A percentile compares a stretch with the other conserved stretches of the same genome.
Conservation (phyloP, 2,888 invertebrate genomes). For the Ephialtes manifestator region DNA sequence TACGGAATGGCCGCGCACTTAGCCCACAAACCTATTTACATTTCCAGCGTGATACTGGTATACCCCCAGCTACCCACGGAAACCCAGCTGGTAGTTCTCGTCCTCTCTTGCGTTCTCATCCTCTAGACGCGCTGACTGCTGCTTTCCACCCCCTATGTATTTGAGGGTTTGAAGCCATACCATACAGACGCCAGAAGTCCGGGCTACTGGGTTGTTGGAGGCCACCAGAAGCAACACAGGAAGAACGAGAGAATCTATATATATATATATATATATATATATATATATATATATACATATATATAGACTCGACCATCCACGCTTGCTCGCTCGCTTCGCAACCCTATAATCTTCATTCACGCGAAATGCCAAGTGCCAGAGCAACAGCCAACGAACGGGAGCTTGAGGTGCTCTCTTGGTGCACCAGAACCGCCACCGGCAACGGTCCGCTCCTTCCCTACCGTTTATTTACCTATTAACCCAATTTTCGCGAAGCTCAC, state of each 20-base stretch:
- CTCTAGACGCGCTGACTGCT: constrained; percentile 2
- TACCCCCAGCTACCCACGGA: constrained; percentile 3
- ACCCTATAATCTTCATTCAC: constrained; percentile 65
- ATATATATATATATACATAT: not conserved
- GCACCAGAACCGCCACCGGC: constrained; percentile 12
- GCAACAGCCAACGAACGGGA: constrained; percentile 14
- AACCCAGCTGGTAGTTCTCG: constrained; percentile 41
- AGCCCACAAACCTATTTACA: constrained; percentile 74
- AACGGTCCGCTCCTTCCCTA: not conserved
- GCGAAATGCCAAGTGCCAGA: constrained; percentile 57
- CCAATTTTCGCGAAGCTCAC: constrained; percentile 47
- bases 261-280: not conserved
- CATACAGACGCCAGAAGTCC: constrained; percentile 18
- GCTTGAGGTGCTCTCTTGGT: not conserved
- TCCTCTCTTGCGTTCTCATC: constrained; percentile 32
- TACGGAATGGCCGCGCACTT: constrained; percentile 72
- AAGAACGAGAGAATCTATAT: not conserved
- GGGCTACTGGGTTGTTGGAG: not conserved
- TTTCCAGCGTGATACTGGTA: constrained; percentile 65
- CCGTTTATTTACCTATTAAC: constrained; percentile 65
- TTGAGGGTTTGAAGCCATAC: constrained; percentile 25
- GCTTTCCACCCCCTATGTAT: constrained; percentile 45
- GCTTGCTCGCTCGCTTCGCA: constrained; percentile 21
- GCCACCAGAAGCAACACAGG: not conserved
- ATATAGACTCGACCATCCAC: constrained; percentile 20